Evolutionary conservation across 2,797 vertebrate species (phyloP).

Genomic region (Taeniopygia guttata): DNA sequence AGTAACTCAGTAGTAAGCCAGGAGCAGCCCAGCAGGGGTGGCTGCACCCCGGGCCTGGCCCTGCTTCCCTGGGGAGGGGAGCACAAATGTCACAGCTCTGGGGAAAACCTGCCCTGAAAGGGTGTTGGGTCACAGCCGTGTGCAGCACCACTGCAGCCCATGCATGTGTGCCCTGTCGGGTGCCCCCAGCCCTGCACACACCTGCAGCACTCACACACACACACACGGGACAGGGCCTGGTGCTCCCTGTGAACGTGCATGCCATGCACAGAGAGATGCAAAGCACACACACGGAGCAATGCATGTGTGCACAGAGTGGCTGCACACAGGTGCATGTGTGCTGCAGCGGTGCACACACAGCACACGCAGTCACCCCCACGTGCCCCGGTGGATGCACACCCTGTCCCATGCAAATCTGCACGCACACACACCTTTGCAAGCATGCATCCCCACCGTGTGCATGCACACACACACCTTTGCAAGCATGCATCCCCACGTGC

Average conservation of each 20-base stretch:
- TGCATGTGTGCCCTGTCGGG: not conserved
- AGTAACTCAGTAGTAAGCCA: not conserved
- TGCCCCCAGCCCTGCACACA: not conserved
- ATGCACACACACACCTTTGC: too few species aligned
- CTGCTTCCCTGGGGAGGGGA: accelerated
- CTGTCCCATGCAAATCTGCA: too few species aligned
- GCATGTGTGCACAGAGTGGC: accelerated
- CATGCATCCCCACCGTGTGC: too few species aligned
- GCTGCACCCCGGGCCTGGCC: accelerated
- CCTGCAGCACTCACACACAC: not conserved
- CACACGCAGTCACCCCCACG: accelerated
- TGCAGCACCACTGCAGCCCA: not conserved
- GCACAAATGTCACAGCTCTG: not conserved
- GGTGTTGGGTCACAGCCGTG: not conserved
- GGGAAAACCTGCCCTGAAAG: not conserved
- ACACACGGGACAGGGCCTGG: accelerated
- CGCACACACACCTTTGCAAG: not conserved
- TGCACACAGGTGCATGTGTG: accelerated
- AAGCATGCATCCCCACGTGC: not conserved
- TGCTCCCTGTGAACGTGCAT: not conserved
- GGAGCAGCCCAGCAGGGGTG: accelerated
- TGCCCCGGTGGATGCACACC: not conserved
- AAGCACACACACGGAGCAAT: not conserved
- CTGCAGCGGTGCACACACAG: not conserved
- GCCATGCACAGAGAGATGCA: not conserved